These are phyloP conservation scores for Dufourea novaeangliae DNA, from an alignment of 1,140 invertebrate species.

Conservation along the genomic window DNA sequence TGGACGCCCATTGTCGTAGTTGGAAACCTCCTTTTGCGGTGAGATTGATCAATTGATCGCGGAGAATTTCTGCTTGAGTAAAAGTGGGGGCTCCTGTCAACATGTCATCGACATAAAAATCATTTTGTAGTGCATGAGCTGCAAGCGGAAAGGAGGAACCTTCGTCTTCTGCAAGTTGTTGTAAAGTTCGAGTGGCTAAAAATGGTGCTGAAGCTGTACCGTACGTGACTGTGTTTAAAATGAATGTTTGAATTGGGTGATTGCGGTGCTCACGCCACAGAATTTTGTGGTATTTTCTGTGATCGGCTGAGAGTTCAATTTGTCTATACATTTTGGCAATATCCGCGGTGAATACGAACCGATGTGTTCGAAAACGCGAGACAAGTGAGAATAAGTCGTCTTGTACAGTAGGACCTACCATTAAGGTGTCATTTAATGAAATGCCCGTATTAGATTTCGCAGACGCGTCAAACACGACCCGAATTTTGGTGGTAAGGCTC, in stretches of 20 bases:
- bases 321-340: constrained; percentile 2
- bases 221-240: not conserved
- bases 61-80: not conserved
- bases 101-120: constrained; percentile 80
- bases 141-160: constrained; percentile 59
- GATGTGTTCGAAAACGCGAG: not conserved
- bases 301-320: not conserved
- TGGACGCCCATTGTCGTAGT: constrained; percentile 4
- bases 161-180: constrained; percentile 66
- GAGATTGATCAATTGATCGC: too few species aligned
- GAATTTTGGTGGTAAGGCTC: too few species aligned
- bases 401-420: not conserved
- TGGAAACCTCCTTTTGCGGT: too few species aligned
- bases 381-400: not conserved
- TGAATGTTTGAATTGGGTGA: not conserved
- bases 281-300: not conserved
- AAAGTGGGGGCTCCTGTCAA: not conserved
- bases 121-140: constrained; percentile 62
- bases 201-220: constrained; percentile 53
- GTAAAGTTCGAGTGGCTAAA: constrained; percentile 69
- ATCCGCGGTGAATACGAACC: not conserved
- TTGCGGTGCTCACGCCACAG: not conserved
- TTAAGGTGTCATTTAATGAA: not conserved
- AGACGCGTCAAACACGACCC: too few species aligned
- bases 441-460: too few species aligned